phyloP scores from a whole-genome alignment of 2,113 vertebrate species.

The Panthera tigris region DNA sequence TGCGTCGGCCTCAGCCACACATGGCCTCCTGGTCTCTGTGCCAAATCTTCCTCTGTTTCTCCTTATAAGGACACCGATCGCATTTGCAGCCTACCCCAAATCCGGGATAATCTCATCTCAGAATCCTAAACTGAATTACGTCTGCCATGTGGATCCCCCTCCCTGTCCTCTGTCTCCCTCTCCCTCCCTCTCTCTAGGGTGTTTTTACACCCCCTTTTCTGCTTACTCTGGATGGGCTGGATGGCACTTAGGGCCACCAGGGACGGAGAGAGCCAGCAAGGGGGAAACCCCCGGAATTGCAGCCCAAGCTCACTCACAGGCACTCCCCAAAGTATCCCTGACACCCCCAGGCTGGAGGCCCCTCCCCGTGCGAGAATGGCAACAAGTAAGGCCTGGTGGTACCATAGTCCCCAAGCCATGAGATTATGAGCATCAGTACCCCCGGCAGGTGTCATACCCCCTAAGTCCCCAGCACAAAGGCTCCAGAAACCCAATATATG shows the following conservation, averaged over 20 bases:
- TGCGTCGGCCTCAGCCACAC: no score
- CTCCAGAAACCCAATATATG: no score
- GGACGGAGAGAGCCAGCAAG: no score
- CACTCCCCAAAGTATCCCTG: no score
- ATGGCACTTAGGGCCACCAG: not conserved
- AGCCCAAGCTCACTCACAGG: not conserved
- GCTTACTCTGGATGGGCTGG: not conserved
- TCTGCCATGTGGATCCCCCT: not conserved
- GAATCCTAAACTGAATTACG: not conserved
- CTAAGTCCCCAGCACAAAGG: not conserved
- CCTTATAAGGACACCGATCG: no score
- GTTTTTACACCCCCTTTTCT: not conserved
- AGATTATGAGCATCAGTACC: not conserved
- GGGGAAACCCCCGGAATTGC: not conserved
- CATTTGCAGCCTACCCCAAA: no score
- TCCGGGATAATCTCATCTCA: not conserved
- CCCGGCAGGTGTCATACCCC: not conserved
- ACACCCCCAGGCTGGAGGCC: not conserved
- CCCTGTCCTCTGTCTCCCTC: fast-evolving
- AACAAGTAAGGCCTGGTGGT: not conserved
- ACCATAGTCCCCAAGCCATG: not conserved
- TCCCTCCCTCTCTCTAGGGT: not conserved
- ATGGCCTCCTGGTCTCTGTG: not conserved
- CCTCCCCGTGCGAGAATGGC: not conserved
- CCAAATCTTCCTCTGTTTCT: not conserved